Conservation (phyloP, 2,797 vertebrate species). For the Lutjanus campechanus region DNA sequence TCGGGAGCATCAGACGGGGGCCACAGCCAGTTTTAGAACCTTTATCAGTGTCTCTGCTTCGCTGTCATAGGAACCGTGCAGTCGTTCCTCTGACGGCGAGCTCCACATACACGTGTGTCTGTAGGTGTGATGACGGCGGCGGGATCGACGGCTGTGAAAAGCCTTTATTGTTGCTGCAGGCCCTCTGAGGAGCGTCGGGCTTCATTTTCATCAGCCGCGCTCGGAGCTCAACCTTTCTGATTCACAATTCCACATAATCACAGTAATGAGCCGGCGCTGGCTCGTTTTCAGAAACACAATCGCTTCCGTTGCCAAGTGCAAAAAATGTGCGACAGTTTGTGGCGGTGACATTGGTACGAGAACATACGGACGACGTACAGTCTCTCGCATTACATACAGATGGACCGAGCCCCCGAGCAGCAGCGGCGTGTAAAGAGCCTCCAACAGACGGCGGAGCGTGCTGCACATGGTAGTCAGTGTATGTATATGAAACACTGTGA, state of each 20-base stretch:
- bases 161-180: not conserved
- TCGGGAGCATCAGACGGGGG: conserved; percentile 9
- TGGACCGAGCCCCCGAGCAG: conserved; percentile 25
- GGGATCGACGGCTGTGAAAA: conserved; percentile 15
- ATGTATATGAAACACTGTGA: conserved; percentile 13
- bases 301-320: conserved; percentile 37
- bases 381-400: conserved; percentile 41
- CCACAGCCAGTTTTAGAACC: conserved; percentile 31
- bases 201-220: not conserved
- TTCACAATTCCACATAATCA: conserved; percentile 37
- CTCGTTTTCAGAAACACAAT: conserved; percentile 23
- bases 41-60: conserved; percentile 8
- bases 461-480: not conserved
- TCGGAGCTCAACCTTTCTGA: conserved; percentile 28
- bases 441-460: conserved; percentile 25
- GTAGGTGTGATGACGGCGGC: not conserved
- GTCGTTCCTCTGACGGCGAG: conserved; percentile 17
- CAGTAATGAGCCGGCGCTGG: conserved; percentile 38
- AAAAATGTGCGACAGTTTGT: conserved; percentile 53
- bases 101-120: not conserved
- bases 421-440: not conserved
- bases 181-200: conserved; percentile 8
- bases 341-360: conserved; percentile 30
- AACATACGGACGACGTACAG: conserved; percentile 39
- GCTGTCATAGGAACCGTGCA: conserved; percentile 51